Conservation (phyloP, 2,797 vertebrate genomes). For the Darevskia mixta region DNA sequence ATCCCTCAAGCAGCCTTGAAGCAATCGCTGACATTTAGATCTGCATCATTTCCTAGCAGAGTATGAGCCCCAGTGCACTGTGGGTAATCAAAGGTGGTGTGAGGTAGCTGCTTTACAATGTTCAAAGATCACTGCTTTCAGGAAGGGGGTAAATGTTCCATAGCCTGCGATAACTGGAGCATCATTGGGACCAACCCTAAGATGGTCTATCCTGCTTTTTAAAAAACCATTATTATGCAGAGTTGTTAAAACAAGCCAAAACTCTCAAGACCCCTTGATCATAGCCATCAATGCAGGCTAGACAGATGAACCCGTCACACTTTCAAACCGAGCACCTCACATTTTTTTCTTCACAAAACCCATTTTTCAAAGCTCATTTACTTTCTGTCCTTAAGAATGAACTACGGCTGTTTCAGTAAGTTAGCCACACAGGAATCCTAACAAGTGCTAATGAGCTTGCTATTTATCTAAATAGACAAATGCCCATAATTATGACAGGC, state of each 20-base stretch:
- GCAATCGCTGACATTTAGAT: conserved; percentile 64
- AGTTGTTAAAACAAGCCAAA: background rate
- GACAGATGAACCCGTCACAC: background rate
- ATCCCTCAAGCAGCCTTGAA: conserved; percentile 56
- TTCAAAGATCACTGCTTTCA: background rate
- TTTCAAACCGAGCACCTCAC: background rate
- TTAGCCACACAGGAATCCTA: background rate
- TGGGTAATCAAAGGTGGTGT: accelerated
- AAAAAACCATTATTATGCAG: accelerated
- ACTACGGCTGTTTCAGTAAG: background rate
- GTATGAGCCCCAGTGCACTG: background rate
- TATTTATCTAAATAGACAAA: background rate
- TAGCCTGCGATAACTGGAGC: background rate
- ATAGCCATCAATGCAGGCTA: accelerated
- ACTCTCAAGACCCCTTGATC: background rate
- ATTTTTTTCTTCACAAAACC: background rate
- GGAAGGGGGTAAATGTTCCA: accelerated
- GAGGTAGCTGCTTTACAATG: background rate
- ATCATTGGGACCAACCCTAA: accelerated
- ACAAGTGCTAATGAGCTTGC: background rate
- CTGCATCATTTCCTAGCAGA: background rate
- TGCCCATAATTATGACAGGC: background rate
- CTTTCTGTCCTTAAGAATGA: background rate
- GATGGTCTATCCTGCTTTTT: background rate
- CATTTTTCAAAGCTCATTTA: background rate